Conservation (phyloP, 2,888 invertebrate genomes). For the Microdon myrmicae region DNA sequence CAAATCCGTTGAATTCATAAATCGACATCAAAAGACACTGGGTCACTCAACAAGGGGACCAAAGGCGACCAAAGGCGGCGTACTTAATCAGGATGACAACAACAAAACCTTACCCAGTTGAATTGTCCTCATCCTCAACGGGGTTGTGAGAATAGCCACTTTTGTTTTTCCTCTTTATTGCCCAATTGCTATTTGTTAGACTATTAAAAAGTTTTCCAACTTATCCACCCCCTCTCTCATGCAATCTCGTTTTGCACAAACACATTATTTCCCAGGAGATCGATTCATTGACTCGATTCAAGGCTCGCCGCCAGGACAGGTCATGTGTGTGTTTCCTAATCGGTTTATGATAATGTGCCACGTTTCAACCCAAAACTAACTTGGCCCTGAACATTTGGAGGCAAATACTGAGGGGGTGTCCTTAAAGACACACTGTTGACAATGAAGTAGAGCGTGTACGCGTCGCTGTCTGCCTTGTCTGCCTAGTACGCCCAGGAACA, state of each 20-base stretch:
- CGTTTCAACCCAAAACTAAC: not conserved
- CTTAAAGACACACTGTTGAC: slow-evolving; percentile 28
- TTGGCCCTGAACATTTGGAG: slow-evolving; percentile 23
- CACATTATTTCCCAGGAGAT: slow-evolving; percentile 34
- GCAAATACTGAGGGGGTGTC: slow-evolving; percentile 24
- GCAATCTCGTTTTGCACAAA: slow-evolving; percentile 7
- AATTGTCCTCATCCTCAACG: not conserved
- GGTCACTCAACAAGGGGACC: no score
- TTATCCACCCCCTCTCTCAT: slow-evolving; percentile 35
- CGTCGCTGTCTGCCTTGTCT: slow-evolving; percentile 1
- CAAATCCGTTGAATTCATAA: slow-evolving; percentile 21
- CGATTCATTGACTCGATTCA: slow-evolving; percentile 19
- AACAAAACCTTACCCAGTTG: not conserved
- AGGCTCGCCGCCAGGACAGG: not conserved
- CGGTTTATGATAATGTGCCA: slow-evolving; percentile 38
- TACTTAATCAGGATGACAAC: no score
- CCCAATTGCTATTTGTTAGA: slow-evolving; percentile 21
- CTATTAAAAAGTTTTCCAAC: slow-evolving; percentile 37
- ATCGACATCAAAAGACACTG: slow-evolving; percentile 23
- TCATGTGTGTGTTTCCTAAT: slow-evolving; percentile 32
- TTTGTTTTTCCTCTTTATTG: slow-evolving; percentile 16
- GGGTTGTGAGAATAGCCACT: not conserved
- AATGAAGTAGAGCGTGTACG: no score
- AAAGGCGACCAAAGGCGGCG: no score
- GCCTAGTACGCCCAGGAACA: slow-evolving; percentile 29